Base-by-base conservation (phyloP, 2,113 vertebrate genomes). In the Protobothrops mucrosquamatus region DNA sequence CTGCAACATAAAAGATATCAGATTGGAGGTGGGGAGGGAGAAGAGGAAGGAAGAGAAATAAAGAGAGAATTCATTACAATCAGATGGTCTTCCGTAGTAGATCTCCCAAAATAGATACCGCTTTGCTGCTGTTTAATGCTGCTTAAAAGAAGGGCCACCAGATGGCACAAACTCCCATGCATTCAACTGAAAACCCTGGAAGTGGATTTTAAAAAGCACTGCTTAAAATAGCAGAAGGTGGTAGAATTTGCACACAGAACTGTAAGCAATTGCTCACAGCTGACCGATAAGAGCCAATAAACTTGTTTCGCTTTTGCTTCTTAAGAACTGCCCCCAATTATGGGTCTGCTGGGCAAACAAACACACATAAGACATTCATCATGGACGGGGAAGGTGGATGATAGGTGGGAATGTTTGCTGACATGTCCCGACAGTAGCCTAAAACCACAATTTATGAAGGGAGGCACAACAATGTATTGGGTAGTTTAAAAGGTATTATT, bases 1-100 rank as follows among this genome's bases (percentile, higher is more conserved):
- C 98, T 99, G 97, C 94, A 97, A 94, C 92, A 81, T 93, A 94
- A 51, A 89, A 96, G 91, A 91, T 20, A 74, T 9, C 0, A 81
- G 6, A 81, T 81, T 22, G 18, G 34, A 69, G 64, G 64, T 69
- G 29, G 34, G 74, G 18, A 22, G 74, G 34, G 34, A 22, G 6
- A 39, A 81, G 74, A 81, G 34, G 74, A 81, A 15, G 8, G 26
- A 89, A 85, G 85, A n/a, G 0, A 3, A 56, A 43, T 10, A 48
- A 51, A 26, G 18, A 34, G 91, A 46, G 12, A 34, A 46, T 81
- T 18, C 54, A 23, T 57, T 54, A 89, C 15, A 29, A 93, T 57
- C 0, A 54, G 61, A 92, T 23, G 24, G 93, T 29, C 92, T 93
- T 88, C 29, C 48, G 3, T 4, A 87, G 88, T 8, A 34, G 0